Base-by-base conservation (phyloP, 2,888 invertebrate species). In the Encarsia formosa region DNA sequence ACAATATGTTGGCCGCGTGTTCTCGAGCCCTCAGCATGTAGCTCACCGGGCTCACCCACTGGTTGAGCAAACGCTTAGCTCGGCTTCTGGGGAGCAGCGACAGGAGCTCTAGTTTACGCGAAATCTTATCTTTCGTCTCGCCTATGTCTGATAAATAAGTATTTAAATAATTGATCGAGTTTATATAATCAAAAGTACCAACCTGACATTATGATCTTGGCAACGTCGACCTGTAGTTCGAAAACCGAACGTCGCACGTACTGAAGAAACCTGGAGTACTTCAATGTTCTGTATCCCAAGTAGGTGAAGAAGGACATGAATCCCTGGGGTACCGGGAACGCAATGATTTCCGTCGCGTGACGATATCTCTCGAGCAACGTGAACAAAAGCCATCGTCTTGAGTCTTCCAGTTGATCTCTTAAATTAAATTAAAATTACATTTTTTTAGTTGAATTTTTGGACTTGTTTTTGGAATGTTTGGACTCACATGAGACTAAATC, bases 221-320 rank as follows among this genome's bases (percentile, higher is more conserved):
- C 85, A 2, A 91, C 89, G 67, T 91, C 91, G 22, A 91, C 87
- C 76, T 91, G 92, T 59, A 93, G 75, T 66, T 91, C 89, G 62
- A 93, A 86, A 37, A 91, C 90, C 68, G 88, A 87, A 63, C 87
- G 79, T 62, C 87, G 85, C 50, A 91, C 86, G 72, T 91, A 91
- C 73, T 91, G 91, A 63, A 89, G 73, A 73, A 93, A 93, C 69
- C 85, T 82, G 58, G 86, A 81, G 73, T 87, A 88, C 23, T 83
- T 81, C 58, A 92, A 76, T 20, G 88, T 84, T 62, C 86, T 80
- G 74, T 89, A 90, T 2, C 90, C 92, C 47, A 93, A 79, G 73
- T 88, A 91, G 2, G 91, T 87, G 72, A 92, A 89, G 77, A 91
- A 93, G 4, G 92, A 90, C 16, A 87, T 86, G 72, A 92, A 92